Conservation (phyloP, 2,888 invertebrate species). For the Netelia melanura region DNA sequence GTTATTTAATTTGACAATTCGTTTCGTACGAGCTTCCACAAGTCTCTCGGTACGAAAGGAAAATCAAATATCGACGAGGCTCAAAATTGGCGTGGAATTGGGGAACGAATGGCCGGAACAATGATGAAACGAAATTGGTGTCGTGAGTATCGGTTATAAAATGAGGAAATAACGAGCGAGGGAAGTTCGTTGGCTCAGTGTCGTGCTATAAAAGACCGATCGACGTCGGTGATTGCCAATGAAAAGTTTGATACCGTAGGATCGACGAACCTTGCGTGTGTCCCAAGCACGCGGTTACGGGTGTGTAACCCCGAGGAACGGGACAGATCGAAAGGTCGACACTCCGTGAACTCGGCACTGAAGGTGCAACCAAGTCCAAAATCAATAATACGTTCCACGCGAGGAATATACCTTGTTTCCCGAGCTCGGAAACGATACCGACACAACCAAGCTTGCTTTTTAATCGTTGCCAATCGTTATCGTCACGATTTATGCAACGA, state of each 20-base stretch:
- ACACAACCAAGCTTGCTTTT: too few species aligned
- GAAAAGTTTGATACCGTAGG: constrained; percentile 50
- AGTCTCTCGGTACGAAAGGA: constrained; percentile 12
- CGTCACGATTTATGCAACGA: neutral
- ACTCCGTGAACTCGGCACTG: constrained; percentile 56
- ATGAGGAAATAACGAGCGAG: neutral
- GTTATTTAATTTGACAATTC: constrained; percentile 1
- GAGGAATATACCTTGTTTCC: constrained; percentile 23
- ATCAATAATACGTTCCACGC: constrained; percentile 61
- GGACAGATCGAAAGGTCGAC: constrained; percentile 68
- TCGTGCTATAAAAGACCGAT: neutral
- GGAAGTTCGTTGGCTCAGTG: neutral
- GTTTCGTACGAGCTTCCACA: constrained; percentile 40
- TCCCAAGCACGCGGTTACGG: constrained; percentile 20
- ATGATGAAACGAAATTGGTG: too few species aligned
- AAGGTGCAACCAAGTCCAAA: constrained; percentile 46
- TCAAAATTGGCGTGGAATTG: neutral
- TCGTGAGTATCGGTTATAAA: neutral
- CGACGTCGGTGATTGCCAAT: constrained; percentile 34
- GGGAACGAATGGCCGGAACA: neutral
- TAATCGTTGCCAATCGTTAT: constrained; percentile 19
- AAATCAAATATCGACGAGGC: neutral
- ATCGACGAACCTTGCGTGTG: constrained; percentile 63
- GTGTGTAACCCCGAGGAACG: constrained; percentile 19
- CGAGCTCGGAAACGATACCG: too few species aligned